Conservation (phyloP, 2,888 invertebrate genomes). For the Thera obeliscata region DNA sequence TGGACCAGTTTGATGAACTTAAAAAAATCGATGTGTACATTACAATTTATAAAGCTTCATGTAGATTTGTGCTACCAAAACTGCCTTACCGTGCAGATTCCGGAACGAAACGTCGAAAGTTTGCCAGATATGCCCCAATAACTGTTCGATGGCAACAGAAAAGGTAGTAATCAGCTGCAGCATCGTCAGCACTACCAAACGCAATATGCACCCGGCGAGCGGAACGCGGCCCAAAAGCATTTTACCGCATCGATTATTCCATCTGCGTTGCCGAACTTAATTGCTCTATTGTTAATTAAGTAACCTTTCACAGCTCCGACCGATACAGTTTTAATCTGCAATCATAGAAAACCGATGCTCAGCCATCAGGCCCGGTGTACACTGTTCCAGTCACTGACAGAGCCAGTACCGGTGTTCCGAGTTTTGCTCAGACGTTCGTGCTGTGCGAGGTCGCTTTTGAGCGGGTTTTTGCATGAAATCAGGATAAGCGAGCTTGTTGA, state of each 20-base stretch:
- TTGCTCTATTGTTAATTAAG: conserved; percentile 84
- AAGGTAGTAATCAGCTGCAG: conserved; percentile 68
- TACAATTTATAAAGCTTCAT: neutral
- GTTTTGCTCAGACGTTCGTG: too few relatives aligned
- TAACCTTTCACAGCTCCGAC: conserved; percentile 68
- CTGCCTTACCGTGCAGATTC: conserved; percentile 1
- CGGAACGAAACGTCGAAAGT: conserved; percentile 18
- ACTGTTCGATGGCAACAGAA: conserved; percentile 39
- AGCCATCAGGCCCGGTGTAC: neutral
- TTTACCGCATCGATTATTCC: conserved; percentile 56
- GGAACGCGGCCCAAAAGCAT: conserved; percentile 60
- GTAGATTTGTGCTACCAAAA: neutral
- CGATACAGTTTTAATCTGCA: conserved; percentile 33
- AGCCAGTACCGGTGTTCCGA: too few relatives aligned
- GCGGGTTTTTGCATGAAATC: too few relatives aligned
- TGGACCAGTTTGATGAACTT: neutral
- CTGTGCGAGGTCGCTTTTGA: too few relatives aligned
- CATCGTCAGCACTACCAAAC: conserved; percentile 76
- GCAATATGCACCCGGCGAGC: conserved; percentile 71
- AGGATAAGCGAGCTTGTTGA: too few relatives aligned
- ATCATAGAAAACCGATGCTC: conserved; percentile 31
- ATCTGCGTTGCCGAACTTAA: conserved; percentile 75
- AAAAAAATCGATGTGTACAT: neutral
- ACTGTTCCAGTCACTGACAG: neutral
- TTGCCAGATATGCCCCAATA: conserved; percentile 27